These are phyloP conservation scores for Gobiocypris rarus DNA, from an alignment of 2,113 vertebrate genomes.

Conservation along the genomic window DNA sequence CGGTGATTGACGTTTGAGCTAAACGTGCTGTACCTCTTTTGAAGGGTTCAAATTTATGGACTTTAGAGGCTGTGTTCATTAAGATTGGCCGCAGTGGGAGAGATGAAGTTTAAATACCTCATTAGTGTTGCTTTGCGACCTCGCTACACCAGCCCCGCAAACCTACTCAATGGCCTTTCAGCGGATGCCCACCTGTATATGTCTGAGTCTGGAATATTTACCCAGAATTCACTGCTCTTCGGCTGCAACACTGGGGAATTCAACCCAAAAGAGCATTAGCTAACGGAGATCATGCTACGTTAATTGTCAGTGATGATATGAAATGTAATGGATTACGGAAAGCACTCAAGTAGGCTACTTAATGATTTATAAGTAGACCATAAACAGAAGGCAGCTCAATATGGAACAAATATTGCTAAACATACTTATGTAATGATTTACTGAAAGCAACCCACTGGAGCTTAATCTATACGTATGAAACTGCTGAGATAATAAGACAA, in stretches of 20 bases:
- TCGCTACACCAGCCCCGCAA: slow-evolving; percentile 15
- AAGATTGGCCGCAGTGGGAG: slow-evolving; percentile 42
- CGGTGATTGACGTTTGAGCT: slow-evolving; percentile 60
- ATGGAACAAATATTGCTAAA: slow-evolving; percentile 31
- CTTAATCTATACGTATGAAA: slow-evolving; percentile 23
- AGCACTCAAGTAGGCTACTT: slow-evolving; percentile 45
- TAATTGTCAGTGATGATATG: slow-evolving; percentile 12
- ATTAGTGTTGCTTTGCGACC: slow-evolving; percentile 46
- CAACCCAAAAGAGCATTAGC: slow-evolving; percentile 40
- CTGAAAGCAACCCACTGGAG: slow-evolving; percentile 27
- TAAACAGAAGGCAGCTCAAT: slow-evolving; percentile 31
- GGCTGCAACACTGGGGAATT: not conserved
- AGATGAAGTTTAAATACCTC: slow-evolving; percentile 48
- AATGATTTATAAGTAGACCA: slow-evolving; percentile 35
- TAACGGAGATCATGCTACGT: not conserved
- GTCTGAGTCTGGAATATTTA: not conserved
- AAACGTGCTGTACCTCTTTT: slow-evolving; percentile 50
- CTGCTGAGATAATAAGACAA: slow-evolving; percentile 22
- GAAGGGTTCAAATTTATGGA: slow-evolving; percentile 40
- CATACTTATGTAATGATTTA: slow-evolving; percentile 38
- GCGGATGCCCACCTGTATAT: slow-evolving; percentile 39
- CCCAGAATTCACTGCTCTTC: not conserved
- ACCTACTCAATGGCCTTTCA: slow-evolving; percentile 39
- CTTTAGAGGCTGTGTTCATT: slow-evolving; percentile 44
- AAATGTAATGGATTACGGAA: slow-evolving; percentile 40